Evolutionary conservation across 2,113 vertebrate genomes (phyloP).

Genomic region (Callorhinus ursinus): DNA sequence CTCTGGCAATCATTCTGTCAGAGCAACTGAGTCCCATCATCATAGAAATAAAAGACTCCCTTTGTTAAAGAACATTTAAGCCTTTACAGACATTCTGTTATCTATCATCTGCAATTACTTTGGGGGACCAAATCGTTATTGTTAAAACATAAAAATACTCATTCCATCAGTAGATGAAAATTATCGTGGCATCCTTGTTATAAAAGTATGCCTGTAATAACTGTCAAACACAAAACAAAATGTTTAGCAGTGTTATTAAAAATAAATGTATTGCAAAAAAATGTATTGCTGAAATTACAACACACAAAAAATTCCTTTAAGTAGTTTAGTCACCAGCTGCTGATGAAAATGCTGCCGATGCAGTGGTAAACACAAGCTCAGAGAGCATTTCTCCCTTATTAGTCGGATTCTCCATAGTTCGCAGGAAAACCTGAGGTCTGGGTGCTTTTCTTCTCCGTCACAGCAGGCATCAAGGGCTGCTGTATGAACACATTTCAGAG

Average conservation of each 20-base stretch:
- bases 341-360: not conserved
- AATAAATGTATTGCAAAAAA: not conserved
- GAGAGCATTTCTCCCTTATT: not conserved
- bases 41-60: not conserved
- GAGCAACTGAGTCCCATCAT: not conserved
- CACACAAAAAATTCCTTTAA: not conserved
- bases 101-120: constrained; percentile 27
- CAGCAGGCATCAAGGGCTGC: not conserved
- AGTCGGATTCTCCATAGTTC: not conserved
- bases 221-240: not conserved
- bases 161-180: not conserved
- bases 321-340: not conserved
- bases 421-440: not conserved
- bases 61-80: not conserved
- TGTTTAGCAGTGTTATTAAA: not conserved
- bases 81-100: not conserved
- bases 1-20: not conserved
- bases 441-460: not conserved
- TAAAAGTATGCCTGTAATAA: not conserved
- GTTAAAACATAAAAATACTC: not conserved
- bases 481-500: not conserved
- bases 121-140: not conserved
- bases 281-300: constrained; percentile 29
- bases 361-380: not conserved
- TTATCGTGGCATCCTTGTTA: not conserved